Conservation (phyloP, 2,113 vertebrate genomes). For the Cryptoleucopteryx plumbea region DNA sequence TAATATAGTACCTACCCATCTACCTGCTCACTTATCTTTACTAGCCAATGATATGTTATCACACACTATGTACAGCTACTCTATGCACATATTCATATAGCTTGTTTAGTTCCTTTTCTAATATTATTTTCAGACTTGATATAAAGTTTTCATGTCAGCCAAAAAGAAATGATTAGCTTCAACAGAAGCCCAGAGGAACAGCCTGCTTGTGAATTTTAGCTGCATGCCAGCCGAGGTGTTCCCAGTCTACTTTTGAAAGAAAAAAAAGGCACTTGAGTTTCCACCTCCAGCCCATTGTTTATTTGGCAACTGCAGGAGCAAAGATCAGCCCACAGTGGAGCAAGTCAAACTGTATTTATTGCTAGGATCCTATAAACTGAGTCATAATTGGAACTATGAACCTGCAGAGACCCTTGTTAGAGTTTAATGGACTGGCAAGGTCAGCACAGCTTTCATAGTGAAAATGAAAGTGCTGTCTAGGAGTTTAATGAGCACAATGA, state of each 20-base stretch:
- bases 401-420: conserved; percentile 25
- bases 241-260: background rate
- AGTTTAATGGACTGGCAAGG: conserved; percentile 52
- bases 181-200: background rate
- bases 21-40: background rate
- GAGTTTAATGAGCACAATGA: conserved; percentile 32
- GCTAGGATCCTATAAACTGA: conserved; percentile 11
- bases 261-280: background rate
- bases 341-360: background rate
- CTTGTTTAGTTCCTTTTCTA: background rate
- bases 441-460: background rate
- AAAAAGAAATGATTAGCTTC: background rate
- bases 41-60: background rate
- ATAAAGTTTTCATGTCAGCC: background rate
- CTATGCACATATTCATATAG: background rate
- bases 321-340: conserved; percentile 9
- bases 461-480: conserved; percentile 25
- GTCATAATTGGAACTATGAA: conserved; percentile 20
- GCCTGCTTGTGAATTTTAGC: background rate
- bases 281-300: background rate
- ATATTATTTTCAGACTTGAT: background rate
- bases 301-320: conserved; percentile 7
- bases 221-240: background rate
- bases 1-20: background rate
- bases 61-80: accelerated